Evolutionary conservation across 2,888 invertebrate genomes (phyloP), one percentile per base, ranked within the genome.

Genomic region (Schizaphis graminum): DNA sequence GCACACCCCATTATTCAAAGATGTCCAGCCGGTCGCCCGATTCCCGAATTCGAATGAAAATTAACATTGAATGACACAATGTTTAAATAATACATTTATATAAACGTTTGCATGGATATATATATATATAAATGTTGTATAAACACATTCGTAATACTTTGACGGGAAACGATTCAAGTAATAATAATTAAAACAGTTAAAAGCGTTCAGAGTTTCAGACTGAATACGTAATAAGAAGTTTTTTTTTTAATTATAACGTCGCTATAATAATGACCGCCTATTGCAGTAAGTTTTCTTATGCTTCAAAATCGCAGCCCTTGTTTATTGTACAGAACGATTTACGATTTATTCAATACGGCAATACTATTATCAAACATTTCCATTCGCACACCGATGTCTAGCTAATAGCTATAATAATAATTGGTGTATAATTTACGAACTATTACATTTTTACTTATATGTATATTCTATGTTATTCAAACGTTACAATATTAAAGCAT

Each of bases 11-110:
- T 94, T 94, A 94, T 94, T 94, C 94, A 94, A 94, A 94, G 94
- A 94, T 94, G 94, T 94, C 94, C 94, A 94, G 94, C 94, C 94
- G 94, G 94, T 94, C 53, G 93, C 44, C 41, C 89, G 94, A 94
- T 94, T 94, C 86, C 86, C 91, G 94, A 47, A 93, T 93, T 84
- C 89, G 89, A 90, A 94, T 90, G 57, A 94, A 91, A 94, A 94
- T 94, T 91, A 94, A 91, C 94, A 91, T 91, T 53, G 91, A 93
- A 90, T 86, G 93, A 94, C 93, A 94, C 86, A 87, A 49, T 91
- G 94, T 91, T 91, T 87, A 94, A 90, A 86, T 41, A 92, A 87
- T 44, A 92, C 57, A 87, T 61, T 77, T 77, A n/a, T 67, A 67
- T 67, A 77, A 77, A 77, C 77, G 77, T 77, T 77, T 77, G 21